Evolutionary conservation across 1,140 invertebrate species (phyloP).

Genomic region (Hycleus cichorii): DNA sequence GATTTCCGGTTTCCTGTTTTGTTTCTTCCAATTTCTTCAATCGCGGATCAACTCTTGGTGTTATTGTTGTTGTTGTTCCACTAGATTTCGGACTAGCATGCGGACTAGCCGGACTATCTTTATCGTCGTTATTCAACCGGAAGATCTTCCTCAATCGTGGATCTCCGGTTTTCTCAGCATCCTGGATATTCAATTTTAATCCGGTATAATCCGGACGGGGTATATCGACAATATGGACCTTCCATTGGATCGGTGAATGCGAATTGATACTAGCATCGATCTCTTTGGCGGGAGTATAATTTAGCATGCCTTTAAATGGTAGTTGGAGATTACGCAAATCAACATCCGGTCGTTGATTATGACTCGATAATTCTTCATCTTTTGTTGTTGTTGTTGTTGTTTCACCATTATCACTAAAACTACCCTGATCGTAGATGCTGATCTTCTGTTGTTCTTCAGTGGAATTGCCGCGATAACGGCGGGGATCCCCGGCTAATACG

Average conservation of each 20-base stretch:
- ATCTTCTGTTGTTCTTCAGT: constrained; percentile 24
- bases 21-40: constrained; percentile 30
- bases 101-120: constrained; percentile 43
- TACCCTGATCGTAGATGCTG: constrained; percentile 38
- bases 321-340: constrained; percentile 62
- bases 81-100: constrained; percentile 43
- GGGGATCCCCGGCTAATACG: constrained; percentile 10
- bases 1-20: constrained; percentile 17
- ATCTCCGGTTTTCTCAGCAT: constrained; percentile 59
- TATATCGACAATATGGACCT: constrained; percentile 56
- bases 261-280: constrained; percentile 73
- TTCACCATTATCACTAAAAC: constrained; percentile 28
- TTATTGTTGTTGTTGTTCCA: neutral
- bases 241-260: constrained; percentile 65
- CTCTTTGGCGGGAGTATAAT: constrained; percentile 74
- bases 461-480: constrained; percentile 9
- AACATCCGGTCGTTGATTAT: constrained; percentile 49
- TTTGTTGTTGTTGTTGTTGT: too few species aligned
- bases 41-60: constrained; percentile 16
- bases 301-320: constrained; percentile 66
- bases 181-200: constrained; percentile 60
- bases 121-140: constrained; percentile 51
- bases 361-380: neutral
- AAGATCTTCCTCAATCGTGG: constrained; percentile 67
- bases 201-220: constrained; percentile 67